Evolutionary conservation across 1,140 invertebrate species (phyloP).

Genomic region (Helicoverpa zea): DNA sequence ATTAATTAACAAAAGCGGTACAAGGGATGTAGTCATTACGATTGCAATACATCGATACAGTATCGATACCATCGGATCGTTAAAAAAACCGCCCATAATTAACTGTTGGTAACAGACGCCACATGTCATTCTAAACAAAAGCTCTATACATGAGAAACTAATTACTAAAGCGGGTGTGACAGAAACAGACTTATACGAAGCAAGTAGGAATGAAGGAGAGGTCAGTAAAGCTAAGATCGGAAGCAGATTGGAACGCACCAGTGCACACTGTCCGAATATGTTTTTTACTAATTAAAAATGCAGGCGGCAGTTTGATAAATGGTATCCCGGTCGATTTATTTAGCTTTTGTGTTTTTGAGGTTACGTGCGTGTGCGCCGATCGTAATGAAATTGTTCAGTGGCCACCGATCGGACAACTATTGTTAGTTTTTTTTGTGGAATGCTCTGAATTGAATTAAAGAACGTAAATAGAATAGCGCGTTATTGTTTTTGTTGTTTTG

Average conservation of each 20-base stretch:
- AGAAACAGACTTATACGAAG: constrained; percentile 51
- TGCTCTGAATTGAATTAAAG: constrained; percentile 35
- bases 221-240: constrained; percentile 67
- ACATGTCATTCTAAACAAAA: constrained; percentile 82
- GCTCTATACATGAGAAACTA: constrained; percentile 79
- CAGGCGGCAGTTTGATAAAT: constrained; percentile 72
- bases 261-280: constrained; percentile 77
- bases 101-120: constrained; percentile 67
- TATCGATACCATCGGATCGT: constrained; percentile 62
- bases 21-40: constrained; percentile 50
- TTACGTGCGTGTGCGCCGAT: constrained; percentile 45
- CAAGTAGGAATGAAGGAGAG: constrained; percentile 55
- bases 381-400: constrained; percentile 48
- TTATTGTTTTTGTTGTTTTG: constrained; percentile 32
- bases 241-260: constrained; percentile 80
- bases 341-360: constrained; percentile 55
- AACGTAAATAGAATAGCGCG: constrained; percentile 20
- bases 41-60: constrained; percentile 63
- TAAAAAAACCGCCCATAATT: constrained; percentile 75
- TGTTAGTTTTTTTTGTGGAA: constrained; percentile 42
- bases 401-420: constrained; percentile 36
- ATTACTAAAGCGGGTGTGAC: constrained; percentile 66
- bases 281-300: constrained; percentile 84
- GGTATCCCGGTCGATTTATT: constrained; percentile 63
- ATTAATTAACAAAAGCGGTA: constrained; percentile 26